Conservation (phyloP, 2,113 vertebrate species). For the Mugil cephalus region DNA sequence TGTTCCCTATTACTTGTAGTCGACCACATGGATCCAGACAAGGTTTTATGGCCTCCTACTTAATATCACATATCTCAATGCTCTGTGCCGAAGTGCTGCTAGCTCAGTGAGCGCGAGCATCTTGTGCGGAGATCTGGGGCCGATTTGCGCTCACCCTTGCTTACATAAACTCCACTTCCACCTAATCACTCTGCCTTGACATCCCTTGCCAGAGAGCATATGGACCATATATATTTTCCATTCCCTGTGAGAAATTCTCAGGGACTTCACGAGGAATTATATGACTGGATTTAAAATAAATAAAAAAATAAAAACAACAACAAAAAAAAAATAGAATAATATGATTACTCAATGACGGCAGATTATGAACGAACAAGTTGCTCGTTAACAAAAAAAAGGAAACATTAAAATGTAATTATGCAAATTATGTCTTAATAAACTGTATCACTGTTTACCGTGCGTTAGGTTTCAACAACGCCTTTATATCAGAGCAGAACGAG, state of each 20-base stretch:
- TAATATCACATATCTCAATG: slow-evolving; percentile 76
- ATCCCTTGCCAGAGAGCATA: slow-evolving; percentile 74
- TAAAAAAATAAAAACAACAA: slow-evolving; percentile 46
- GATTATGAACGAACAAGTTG: slow-evolving; percentile 34
- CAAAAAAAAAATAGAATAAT: slow-evolving; percentile 49
- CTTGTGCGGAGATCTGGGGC: slow-evolving; percentile 75
- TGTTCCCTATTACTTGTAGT: slow-evolving; percentile 72
- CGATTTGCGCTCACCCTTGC: slow-evolving; percentile 73
- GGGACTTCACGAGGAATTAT: slow-evolving; percentile 50
- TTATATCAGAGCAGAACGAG: slow-evolving; percentile 16
- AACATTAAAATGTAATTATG: slow-evolving; percentile 52
- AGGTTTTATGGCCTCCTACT: slow-evolving; percentile 73
- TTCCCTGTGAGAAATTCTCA: slow-evolving; percentile 57
- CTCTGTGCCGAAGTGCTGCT: slow-evolving; percentile 42
- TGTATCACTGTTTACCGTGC: slow-evolving; percentile 7
- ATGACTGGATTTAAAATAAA: slow-evolving; percentile 44
- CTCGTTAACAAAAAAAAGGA: slow-evolving; percentile 26
- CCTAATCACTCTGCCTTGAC: slow-evolving; percentile 83
- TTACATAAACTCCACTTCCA: slow-evolving; percentile 81
- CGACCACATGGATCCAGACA: slow-evolving; percentile 62
- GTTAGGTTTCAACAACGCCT: no score
- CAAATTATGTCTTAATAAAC: slow-evolving; percentile 43
- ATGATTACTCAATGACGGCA: slow-evolving; percentile 47
- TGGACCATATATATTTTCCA: slow-evolving; percentile 66
- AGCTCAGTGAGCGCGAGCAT: slow-evolving; percentile 57